Percentiles rank a stretch among this genome's conserved stretches.
Conservation (phyloP, 2,888 invertebrate species). For the Oscheius onirici region DNA sequence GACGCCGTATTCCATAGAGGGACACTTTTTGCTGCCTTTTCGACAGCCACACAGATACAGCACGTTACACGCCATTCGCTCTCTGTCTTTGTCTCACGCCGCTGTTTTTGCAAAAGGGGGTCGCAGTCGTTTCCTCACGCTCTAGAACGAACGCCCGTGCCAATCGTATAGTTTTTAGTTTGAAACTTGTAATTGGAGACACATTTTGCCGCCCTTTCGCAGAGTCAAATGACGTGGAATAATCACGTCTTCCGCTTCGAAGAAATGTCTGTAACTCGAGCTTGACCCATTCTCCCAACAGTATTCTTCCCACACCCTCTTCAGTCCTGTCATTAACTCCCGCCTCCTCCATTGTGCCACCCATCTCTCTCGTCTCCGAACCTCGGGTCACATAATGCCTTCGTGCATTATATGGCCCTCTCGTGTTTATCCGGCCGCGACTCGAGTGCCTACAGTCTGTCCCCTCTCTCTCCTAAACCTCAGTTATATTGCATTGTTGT, state of each 20-base stretch:
- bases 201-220: not conserved
- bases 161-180: not conserved
- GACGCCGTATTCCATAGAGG: too few relatives aligned
- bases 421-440: slow-evolving; percentile 11
- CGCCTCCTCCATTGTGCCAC: slow-evolving; percentile 9
- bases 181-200: not conserved
- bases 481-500: not conserved
- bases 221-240: not conserved
- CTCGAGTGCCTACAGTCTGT: slow-evolving; percentile 11
- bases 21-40: too few relatives aligned
- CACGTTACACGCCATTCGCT: too few relatives aligned
- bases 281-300: not conserved
- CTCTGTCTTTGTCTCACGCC: too few relatives aligned
- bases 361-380: not conserved
- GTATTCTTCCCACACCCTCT: not conserved
- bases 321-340: not conserved
- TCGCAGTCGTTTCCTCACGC: too few relatives aligned
- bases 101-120: too few relatives aligned
- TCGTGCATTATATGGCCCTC: slow-evolving; percentile 13
- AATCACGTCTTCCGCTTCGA: not conserved
- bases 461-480: not conserved
- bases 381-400: not conserved
- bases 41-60: too few relatives aligned
- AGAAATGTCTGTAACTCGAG: not conserved
- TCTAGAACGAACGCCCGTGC: not conserved